Evolutionary conservation across 2,797 vertebrate genomes (phyloP).

Genomic region (Amblyopsis hoosieri): DNA sequence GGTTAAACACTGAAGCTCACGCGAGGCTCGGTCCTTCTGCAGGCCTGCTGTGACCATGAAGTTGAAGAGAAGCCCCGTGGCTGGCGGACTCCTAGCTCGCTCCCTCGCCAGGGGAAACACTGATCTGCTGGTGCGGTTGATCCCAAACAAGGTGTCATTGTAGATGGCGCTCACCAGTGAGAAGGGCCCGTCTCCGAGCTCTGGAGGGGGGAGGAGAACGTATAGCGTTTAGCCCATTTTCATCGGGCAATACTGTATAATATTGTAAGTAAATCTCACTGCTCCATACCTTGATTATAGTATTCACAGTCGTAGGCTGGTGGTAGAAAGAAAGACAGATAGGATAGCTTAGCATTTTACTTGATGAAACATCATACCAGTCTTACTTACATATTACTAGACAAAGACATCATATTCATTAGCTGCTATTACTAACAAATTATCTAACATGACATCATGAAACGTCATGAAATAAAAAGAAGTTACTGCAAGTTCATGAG

Average conservation of each 20-base stretch:
- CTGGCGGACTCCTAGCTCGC: constrained; percentile 64
- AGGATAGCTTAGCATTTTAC: constrained; percentile 11
- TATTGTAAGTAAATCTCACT: not conserved
- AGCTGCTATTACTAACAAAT: not conserved
- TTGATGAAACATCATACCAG: not conserved
- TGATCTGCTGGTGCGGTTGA: constrained; percentile 85
- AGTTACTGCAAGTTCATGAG: too few species aligned
- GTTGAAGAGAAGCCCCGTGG: constrained; percentile 85
- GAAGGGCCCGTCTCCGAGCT: constrained; percentile 92
- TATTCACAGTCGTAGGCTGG: constrained; percentile 97
- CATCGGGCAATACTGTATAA: not conserved
- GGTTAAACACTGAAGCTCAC: constrained; percentile 73
- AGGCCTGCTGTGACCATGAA: constrained; percentile 95
- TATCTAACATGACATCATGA: too few species aligned
- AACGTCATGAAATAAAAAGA: too few species aligned
- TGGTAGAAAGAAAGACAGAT: constrained; percentile 52
- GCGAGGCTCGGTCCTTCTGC: constrained; percentile 87
- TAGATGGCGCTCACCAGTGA: constrained; percentile 85
- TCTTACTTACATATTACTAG: too few species aligned
- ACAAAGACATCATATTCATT: too few species aligned
- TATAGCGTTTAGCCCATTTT: not conserved
- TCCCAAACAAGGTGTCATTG: constrained; percentile 88
- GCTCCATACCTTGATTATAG: constrained; percentile 92
- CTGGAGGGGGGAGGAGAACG: constrained; percentile 61
- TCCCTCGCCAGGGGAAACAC: constrained; percentile 87